Conservation (phyloP, 2,888 invertebrate species). For the Megalurothrips usitatus region DNA sequence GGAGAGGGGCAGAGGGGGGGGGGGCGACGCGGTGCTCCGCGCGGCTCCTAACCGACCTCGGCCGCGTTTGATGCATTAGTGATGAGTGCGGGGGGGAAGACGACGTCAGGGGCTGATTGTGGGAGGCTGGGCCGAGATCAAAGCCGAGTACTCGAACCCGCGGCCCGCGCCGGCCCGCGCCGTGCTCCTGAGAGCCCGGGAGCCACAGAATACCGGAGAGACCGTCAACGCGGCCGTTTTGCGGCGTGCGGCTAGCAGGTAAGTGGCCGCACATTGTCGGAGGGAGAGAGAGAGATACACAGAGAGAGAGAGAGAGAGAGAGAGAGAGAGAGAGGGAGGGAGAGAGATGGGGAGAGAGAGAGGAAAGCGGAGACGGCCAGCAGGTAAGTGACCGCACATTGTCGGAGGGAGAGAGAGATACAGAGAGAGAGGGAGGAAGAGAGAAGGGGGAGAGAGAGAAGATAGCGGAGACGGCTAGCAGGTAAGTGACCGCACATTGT, state of each 20-base stretch:
- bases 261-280: too few species aligned
- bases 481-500: background rate
- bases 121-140: background rate
- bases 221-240: too few species aligned
- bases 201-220: too few species aligned
- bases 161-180: too few species aligned
- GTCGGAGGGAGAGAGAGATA: background rate
- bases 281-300: background rate
- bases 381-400: too few species aligned
- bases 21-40: background rate
- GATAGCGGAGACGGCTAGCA: background rate
- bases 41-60: background rate
- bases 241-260: too few species aligned
- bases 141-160: background rate
- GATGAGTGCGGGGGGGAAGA: background rate
- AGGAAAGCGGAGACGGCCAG: background rate
- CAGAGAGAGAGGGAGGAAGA: background rate
- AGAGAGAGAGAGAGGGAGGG: background rate
- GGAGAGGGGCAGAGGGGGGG: too few species aligned
- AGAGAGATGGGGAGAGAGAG: background rate
- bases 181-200: too few species aligned
- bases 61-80: conserved; percentile 5
- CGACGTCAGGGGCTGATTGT: background rate
- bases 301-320: background rate
- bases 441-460: background rate